Conservation (phyloP, 2,888 invertebrate species). For the Himalopsyche tibetana region DNA sequence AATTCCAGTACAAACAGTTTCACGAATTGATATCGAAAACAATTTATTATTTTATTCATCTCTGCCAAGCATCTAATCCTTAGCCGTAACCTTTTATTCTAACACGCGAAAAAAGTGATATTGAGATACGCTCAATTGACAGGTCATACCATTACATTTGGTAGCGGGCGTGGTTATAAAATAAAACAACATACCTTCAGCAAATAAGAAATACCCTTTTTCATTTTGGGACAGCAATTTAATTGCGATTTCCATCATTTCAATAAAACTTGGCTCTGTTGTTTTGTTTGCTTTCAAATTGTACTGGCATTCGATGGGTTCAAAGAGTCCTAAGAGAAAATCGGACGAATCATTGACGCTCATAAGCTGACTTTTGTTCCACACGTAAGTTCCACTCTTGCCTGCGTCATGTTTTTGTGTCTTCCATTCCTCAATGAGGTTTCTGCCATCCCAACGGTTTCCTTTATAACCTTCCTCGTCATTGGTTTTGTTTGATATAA, state of each 20-base stretch:
- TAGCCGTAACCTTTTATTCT: too few relatives aligned
- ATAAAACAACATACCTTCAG: constrained; percentile 71
- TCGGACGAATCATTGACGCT: constrained; percentile 71
- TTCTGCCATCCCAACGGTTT: constrained; percentile 73
- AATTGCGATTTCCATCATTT: constrained; percentile 81
- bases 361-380: constrained; percentile 74
- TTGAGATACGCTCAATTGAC: neutral
- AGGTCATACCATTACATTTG: neutral
- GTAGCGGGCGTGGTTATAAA: too few relatives aligned
- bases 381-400: constrained; percentile 72
- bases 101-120: neutral
- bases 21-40: too few relatives aligned
- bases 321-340: constrained; percentile 75
- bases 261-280: constrained; percentile 77
- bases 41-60: too few relatives aligned
- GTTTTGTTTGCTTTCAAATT: constrained; percentile 69
- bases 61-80: too few relatives aligned
- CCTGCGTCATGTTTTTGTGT: constrained; percentile 68
- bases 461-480: constrained; percentile 71
- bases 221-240: constrained; percentile 75
- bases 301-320: constrained; percentile 74
- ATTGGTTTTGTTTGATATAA: constrained; percentile 71
- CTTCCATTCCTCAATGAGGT: constrained; percentile 80
- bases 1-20: too few relatives aligned
- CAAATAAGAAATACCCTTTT: constrained; percentile 81